phyloP scores from a whole-genome alignment of 2,888 invertebrate species.

The Resseliella maxima region DNA sequence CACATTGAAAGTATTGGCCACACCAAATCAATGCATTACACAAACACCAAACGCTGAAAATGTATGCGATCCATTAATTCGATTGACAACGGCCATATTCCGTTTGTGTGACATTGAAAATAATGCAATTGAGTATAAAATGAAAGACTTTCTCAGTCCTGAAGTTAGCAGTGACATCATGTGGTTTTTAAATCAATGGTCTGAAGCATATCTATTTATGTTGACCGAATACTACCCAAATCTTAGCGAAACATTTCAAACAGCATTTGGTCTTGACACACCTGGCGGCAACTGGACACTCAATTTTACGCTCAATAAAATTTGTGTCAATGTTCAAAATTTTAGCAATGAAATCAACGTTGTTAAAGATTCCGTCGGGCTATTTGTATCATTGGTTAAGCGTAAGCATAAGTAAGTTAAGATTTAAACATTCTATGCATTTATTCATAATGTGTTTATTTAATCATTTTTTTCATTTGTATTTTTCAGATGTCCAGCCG shows the following conservation, averaged over 20 bases:
- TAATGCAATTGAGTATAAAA: conserved; percentile 72
- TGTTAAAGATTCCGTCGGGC: conserved; percentile 73
- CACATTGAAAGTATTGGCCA: conserved; percentile 65
- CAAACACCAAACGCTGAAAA: conserved; percentile 57
- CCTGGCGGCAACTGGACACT: conserved; percentile 74
- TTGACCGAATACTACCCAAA: conserved; percentile 63
- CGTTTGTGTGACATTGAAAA: conserved; percentile 75
- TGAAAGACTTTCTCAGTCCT: conserved; percentile 75
- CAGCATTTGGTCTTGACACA: conserved; percentile 76
- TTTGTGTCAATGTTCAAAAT: conserved; percentile 72
- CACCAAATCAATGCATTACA: conserved; percentile 61
- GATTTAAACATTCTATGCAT: background rate
- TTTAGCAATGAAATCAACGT: conserved; percentile 74
- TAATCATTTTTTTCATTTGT: background rate
- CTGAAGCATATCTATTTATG: conserved; percentile 70
- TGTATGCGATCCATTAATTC: conserved; percentile 66
- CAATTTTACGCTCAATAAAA: conserved; percentile 74
- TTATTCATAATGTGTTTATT: background rate
- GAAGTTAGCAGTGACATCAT: conserved; percentile 75
- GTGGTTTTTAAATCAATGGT: conserved; percentile 78
- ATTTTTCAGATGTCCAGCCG: conserved; percentile 56
- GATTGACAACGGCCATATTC: conserved; percentile 74
- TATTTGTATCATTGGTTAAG: conserved; percentile 67
- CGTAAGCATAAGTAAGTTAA: conserved; percentile 56
- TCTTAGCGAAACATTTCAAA: conserved; percentile 73